A percentile compares a stretch with the other conserved stretches of the same genome.
phyloP scores from a whole-genome alignment of 2,113 vertebrate species.

The Pseudorasbora parva region DNA sequence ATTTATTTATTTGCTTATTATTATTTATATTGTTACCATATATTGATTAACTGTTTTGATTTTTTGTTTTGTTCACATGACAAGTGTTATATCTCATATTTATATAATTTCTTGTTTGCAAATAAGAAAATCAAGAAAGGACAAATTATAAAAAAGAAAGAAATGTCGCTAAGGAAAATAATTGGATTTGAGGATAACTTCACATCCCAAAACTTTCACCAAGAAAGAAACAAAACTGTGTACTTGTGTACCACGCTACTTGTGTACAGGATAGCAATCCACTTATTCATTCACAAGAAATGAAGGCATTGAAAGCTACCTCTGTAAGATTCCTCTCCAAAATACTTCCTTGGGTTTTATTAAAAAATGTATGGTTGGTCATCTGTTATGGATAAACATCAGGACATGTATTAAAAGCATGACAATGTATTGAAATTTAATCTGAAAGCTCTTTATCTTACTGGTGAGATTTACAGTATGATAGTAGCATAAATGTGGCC shows the following conservation, averaged over 20 bases:
- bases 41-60: no score
- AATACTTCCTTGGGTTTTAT: neutral
- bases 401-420: neutral
- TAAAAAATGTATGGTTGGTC: neutral
- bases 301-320: neutral
- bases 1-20: no score
- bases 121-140: no score
- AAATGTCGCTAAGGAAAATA: no score
- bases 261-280: no score
- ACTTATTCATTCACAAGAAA: neutral
- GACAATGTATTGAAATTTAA: neutral
- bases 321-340: neutral
- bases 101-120: no score
- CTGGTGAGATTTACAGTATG: neutral
- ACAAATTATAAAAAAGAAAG: neutral
- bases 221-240: neutral
- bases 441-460: neutral
- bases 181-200: neutral
- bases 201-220: neutral
- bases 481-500: neutral
- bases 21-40: no score
- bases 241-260: no score
- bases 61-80: no score
- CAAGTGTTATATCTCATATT: no score
- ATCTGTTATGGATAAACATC: neutral